Evolutionary conservation across 1,140 invertebrate species (phyloP).

Genomic region (Stenopsyche tienmushanensis): DNA sequence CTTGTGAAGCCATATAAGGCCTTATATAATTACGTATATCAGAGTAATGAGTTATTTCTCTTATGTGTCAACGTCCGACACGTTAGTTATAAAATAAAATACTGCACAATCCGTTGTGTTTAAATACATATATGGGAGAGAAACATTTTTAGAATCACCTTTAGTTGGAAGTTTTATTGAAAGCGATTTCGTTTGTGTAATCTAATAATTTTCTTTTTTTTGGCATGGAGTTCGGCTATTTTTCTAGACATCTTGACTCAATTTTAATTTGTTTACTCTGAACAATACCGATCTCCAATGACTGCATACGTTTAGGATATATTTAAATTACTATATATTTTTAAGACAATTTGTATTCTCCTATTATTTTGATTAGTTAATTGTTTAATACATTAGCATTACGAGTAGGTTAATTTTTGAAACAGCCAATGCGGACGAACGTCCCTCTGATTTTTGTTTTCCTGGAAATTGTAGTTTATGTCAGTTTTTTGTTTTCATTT

Average conservation of each 20-base stretch:
- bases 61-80: conserved; percentile 18
- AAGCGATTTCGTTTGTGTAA: background rate
- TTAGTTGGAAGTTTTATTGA: background rate
- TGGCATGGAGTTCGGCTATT: conserved; percentile 7
- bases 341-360: conserved; percentile 32
- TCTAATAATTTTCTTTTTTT: conserved; percentile 5
- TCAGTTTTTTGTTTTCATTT: conserved; percentile 32
- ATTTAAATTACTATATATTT: conserved; percentile 31
- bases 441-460: background rate
- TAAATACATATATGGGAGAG: background rate
- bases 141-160: background rate
- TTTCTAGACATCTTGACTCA: background rate
- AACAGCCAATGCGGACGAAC: conserved; percentile 8
- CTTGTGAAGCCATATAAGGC: conserved; percentile 34
- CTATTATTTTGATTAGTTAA: conserved; percentile 29
- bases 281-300: conserved; percentile 33
- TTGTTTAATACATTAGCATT: conserved; percentile 23
- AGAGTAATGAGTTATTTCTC: conserved; percentile 26
- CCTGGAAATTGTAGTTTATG: conserved; percentile 17
- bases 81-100: conserved; percentile 1
- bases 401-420: conserved; percentile 30
- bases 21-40: conserved; percentile 34
- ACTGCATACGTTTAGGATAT: conserved; percentile 36
- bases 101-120: conserved; percentile 2
- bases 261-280: background rate